phyloP scores from a whole-genome alignment of 1,140 invertebrate genomes.

The Aphaenogaster ashmeadi region DNA sequence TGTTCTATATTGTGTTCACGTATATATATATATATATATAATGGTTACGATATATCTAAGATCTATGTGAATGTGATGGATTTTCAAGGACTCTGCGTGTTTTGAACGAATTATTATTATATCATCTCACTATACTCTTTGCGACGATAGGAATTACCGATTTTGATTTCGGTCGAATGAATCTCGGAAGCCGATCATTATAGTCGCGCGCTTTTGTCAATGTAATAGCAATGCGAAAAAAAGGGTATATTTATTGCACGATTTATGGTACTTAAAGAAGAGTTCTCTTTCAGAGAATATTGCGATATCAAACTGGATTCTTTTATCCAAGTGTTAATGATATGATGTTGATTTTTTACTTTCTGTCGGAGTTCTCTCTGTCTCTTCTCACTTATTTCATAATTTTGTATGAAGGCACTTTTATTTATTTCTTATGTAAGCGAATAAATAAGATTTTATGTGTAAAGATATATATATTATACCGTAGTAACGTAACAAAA shows the following conservation, averaged over 20 bases:
- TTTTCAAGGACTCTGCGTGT: conserved; percentile 60
- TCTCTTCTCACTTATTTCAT: not conserved
- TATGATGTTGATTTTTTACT: conserved; percentile 27
- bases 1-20: conserved; percentile 58
- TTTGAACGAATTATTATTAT: conserved; percentile 20
- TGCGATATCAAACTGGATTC: not conserved
- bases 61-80: conserved; percentile 45
- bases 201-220: conserved; percentile 26
- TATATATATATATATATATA: conserved; percentile 34
- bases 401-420: conserved; percentile 8
- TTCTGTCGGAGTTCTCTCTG: not conserved
- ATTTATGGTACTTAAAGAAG: conserved; percentile 44
- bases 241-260: conserved; percentile 24
- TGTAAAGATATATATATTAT: not conserved
- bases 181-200: conserved; percentile 18
- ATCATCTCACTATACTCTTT: conserved; percentile 29
- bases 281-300: not conserved
- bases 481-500: not conserved
- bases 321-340: not conserved
- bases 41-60: conserved; percentile 53
- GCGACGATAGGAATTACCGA: conserved; percentile 3
- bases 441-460: conserved; percentile 3
- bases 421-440: conserved; percentile 29
- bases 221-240: conserved; percentile 12
- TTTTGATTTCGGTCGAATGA: not conserved